Evolutionary conservation across 2,797 vertebrate species (phyloP), one percentile per base, ranked within the genome.

Genomic region (Arrhamphus sclerolepis): DNA sequence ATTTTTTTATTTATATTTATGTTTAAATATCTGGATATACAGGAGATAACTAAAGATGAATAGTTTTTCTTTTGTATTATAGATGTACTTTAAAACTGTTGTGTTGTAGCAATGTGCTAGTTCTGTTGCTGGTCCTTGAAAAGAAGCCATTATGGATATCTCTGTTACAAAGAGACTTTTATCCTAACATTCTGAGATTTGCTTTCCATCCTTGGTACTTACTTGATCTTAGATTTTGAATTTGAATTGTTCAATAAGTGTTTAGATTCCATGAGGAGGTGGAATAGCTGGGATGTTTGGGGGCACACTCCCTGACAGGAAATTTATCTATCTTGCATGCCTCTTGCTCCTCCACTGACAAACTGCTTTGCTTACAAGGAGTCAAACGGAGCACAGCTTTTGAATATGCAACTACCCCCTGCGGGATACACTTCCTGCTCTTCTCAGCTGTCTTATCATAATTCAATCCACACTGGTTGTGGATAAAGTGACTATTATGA

Each of bases 401-500:
- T 84, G 76, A 86, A 86, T 87, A 80, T 75, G 77, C 70, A 82
- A 86, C 75, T 83, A 63, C 77, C 57, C 81, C 77, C 77, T 67
- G 62, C 63, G 66, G 83, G 58, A 82, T 56, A 65, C 69, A 68
- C 79, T 78, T 75, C 71, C 78, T 50, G 64, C 83, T 79, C 74
- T 73, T 84, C 76, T 80, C 77, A 74, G 77, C 77, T 72, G 56
- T 56, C 87, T 89, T 89, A 91, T 94, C 89, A 64, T 88, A 83
- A 72, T 92, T 81, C 54, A 86, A 77, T 67, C 85, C 80, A 83
- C 83, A 87, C 71, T 87, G 81, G 82, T 88, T 70, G 77, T 80
- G 81, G 88, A 90, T 91, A 91, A 92, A 93, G 85, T 74, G 77
- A 87, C 90, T 86, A 86, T 92, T 89, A 90, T 86, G 89, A 85